A percentile compares a stretch with the other conserved stretches of the same genome.
Conservation (phyloP, 2,888 invertebrate genomes). For the Dasysyrphus tricinctus region DNA sequence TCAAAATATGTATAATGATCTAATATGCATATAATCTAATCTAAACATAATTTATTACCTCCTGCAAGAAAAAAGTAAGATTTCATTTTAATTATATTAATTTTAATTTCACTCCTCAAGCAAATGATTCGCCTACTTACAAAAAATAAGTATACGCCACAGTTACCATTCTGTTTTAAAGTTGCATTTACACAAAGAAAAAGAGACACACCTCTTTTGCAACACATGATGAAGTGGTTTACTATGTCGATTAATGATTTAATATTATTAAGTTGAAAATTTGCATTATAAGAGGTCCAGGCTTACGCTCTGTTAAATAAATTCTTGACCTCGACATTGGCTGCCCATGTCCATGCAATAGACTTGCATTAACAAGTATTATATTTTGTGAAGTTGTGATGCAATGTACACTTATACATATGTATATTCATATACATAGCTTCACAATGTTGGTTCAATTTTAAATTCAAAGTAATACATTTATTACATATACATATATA, state of each 20-base stretch:
- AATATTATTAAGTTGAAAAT: slow-evolving; percentile 32
- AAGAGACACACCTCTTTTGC: slow-evolving; percentile 11
- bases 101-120: too few species aligned
- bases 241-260: slow-evolving; percentile 33
- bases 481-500: too few species aligned
- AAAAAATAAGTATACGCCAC: slow-evolving; percentile 55
- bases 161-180: neutral
- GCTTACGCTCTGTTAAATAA: neutral
- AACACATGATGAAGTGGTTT: neutral
- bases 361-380: neutral
- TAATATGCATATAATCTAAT: too few species aligned
- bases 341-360: neutral
- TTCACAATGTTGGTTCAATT: too few species aligned
- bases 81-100: too few species aligned
- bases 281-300: slow-evolving; percentile 5
- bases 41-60: too few species aligned
- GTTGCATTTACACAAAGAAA: neutral
- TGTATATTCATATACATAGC: too few species aligned
- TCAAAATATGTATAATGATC: too few species aligned
- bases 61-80: too few species aligned
- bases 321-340: slow-evolving; percentile 44
- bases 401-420: neutral
- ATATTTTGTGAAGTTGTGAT: neutral
- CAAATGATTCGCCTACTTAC: neutral
- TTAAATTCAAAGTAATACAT: too few species aligned